These are phyloP conservation scores for Drosophila pectinifera DNA, from an alignment of 1,140 invertebrate species.

Conservation along the genomic window DNA sequence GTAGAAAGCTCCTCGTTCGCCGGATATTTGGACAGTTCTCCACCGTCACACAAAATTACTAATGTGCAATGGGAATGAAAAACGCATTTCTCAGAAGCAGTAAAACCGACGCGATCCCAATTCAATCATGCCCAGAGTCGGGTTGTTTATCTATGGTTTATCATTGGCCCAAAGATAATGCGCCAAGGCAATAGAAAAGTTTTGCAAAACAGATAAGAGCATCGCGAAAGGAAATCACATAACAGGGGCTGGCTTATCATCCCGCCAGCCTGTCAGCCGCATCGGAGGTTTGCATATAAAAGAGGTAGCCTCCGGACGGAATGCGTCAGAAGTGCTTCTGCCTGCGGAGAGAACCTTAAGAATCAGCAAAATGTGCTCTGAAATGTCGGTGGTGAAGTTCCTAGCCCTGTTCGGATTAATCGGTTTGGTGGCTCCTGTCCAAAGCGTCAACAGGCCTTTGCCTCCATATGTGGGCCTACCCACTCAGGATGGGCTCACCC, in stretches of 20 bases:
- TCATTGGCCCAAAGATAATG: conserved; percentile 37
- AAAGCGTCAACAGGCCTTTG: conserved; percentile 46
- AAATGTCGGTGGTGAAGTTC: conserved; percentile 14
- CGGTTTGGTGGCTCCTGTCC: conserved; percentile 18
- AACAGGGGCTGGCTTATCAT: conserved; percentile 56
- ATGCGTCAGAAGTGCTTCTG: conserved; percentile 64
- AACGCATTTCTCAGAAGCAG: conserved; percentile 3
- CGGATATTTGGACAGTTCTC: background rate
- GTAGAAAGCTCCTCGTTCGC: background rate
- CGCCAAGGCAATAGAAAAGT: conserved; percentile 44
- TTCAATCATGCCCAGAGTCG: conserved; percentile 12
- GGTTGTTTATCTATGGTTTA: conserved; percentile 31
- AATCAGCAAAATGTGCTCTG: conserved; percentile 1
- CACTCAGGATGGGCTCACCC: conserved; percentile 68
- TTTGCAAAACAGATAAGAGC: conserved; percentile 49
- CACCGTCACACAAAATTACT: conserved; percentile 15
- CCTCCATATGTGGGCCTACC: conserved; percentile 66
- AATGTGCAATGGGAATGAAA: background rate
- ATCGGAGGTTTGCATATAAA: conserved; percentile 60
- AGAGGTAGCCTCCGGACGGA: conserved; percentile 48
- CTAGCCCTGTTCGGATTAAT: conserved; percentile 29
- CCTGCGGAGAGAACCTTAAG: background rate
- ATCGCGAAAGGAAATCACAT: conserved; percentile 61
- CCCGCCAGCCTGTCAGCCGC: conserved; percentile 18
- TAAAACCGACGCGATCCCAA: conserved; percentile 23